Base-by-base conservation (phyloP, 2,888 invertebrate species). In the Tetragonula carbonaria region DNA sequence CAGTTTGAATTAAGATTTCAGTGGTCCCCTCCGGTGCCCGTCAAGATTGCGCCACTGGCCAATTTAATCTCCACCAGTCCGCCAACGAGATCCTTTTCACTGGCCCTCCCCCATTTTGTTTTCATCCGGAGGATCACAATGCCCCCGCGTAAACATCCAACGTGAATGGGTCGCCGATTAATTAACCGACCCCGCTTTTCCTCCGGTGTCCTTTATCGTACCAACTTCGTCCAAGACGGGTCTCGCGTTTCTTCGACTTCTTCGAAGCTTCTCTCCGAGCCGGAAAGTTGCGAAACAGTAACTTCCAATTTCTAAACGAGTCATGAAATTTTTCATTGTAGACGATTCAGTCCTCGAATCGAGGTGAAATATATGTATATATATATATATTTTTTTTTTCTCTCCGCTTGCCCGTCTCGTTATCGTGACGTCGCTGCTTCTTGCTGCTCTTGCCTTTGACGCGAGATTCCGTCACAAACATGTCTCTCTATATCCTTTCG, bases 1-100 rank as follows among this genome's bases (percentile, higher is more conserved):
- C 84, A 88, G 88, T 87, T 90, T 88, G 91, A 91, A 92, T 94
- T 93, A 94, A 94, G 93, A 92, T 93, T 94, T 93, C 87, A 94
- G 90, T 87, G 86, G 85, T 89, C 89, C 87, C 59, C 59, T 87
- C 59, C 21, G 13, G 55, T 68, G 88, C 90, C 86, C 89, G 87
- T 89, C 91, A 83, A 93, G 93, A 93, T 93, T 90, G 91, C 92
- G 90, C 91, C 89, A 82, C 82, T 82, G 86, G 87, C 92, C 90
- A 91, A 93, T 93, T 93, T 93, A 93, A 94, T 93, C 92, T 92
- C 83, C 73, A 67, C 51, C 77, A 66, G 72, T 23, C 78, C 67
- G 63, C 85, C 76, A 78, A 70, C 75, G 80, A 80, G 85, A 82
- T 84, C 83, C 80, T 86, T 82, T 80, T 70, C 80, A 76, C 57